Base-by-base conservation (phyloP, 2,888 invertebrate species). In the Chymomyza procnemis region DNA sequence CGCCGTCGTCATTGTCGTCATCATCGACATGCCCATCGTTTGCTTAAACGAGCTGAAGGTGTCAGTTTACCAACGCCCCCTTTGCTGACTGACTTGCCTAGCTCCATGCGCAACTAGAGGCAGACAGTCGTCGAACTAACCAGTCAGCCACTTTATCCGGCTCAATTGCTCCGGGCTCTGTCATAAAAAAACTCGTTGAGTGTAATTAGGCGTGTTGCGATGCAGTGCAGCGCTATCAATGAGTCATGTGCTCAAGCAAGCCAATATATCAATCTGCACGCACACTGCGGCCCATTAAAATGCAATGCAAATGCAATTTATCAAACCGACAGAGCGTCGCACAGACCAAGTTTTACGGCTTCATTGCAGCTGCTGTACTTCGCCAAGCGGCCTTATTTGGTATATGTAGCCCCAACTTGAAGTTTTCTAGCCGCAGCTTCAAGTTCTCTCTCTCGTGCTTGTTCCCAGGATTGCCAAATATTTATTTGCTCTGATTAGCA, bases 201-300 rank as follows among this genome's bases (percentile, higher is more conserved):
- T 66, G 75, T 71, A 87, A 85, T 87, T 87, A 80, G 71, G 71
- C 83, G 71, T 82, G 64, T 62, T 65, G 67, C 48, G 12, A 21
- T 14, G 56, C 47, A 57, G 12, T 54, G 52, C 64, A 70, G 67
- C 68, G 61, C 61, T 62, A 69, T 65, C 41, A 67, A 73, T 80
- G 73, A 73, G 66, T 69, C 79, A 74, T 69, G 69, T 58, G 34
- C 66, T 65, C 77, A 67, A 52, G 47, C 65, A 56, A 57, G 48
- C 64, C 69, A 69, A 73, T 69, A 67, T 58, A 73, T 79, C 79
- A 81, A 79, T 69, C 68, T 54, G 58, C 74, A 74, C 63, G 70
- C 78, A 72, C 61, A 48, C 56, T 6, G 48, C 71, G 75, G 72
- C 75, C 75, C 72, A 72, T 74, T 72, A 72, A 75, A 61, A 74